Evolutionary conservation across 2,888 invertebrate genomes (phyloP).

Genomic region (Melanargia galathea): DNA sequence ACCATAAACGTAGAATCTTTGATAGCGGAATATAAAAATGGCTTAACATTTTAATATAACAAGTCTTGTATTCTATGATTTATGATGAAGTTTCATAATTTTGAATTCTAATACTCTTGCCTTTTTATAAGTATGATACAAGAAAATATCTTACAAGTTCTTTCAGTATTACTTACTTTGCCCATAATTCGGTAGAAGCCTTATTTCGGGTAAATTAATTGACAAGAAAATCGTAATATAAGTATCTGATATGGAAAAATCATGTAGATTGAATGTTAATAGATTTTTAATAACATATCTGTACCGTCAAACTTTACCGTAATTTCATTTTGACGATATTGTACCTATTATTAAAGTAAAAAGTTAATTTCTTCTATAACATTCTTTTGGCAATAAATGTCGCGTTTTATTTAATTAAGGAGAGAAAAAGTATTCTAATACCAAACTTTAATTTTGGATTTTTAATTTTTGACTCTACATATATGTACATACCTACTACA

Average conservation of each 20-base stretch:
- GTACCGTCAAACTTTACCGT: background rate
- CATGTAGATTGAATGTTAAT: background rate
- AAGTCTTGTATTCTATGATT: conserved; percentile 16
- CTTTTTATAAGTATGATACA: conserved; percentile 8
- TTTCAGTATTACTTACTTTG: conserved; percentile 13
- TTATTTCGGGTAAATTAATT: background rate
- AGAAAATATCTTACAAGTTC: conserved; percentile 13
- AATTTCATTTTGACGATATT: background rate
- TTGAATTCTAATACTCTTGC: background rate
- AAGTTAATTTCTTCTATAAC: background rate
- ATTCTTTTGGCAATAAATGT: too few relatives aligned
- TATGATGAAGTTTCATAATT: conserved; percentile 22
- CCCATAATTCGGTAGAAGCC: conserved; percentile 9
- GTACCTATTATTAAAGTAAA: background rate
- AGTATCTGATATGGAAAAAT: background rate
- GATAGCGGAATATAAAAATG: conserved; percentile 5
- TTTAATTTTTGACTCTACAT: too few relatives aligned
- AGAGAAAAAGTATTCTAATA: too few relatives aligned
- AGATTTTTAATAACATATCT: background rate
- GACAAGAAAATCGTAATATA: background rate
- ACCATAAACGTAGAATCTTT: background rate
- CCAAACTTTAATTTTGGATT: too few relatives aligned
- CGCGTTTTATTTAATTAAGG: too few relatives aligned
- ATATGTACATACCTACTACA: too few relatives aligned
- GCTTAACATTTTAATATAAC: conserved; percentile 7